Percentiles rank a stretch among this genome's conserved stretches.
Evolutionary conservation across 2,888 invertebrate genomes (phyloP).

Genomic region (Rosalia funebris): DNA sequence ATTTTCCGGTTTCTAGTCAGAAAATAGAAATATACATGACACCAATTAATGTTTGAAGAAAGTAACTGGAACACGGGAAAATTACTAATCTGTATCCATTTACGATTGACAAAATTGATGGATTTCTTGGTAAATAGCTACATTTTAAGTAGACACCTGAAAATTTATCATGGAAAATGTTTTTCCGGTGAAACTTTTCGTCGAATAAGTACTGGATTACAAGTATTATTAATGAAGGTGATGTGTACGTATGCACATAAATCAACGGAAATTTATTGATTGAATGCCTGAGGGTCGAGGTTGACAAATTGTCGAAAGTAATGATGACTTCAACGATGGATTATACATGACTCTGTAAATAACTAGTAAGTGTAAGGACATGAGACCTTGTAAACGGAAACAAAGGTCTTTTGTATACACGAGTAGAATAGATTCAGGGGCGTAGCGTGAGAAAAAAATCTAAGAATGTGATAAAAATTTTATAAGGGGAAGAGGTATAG

Average conservation of each 20-base stretch:
- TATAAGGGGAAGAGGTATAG: too few relatives aligned
- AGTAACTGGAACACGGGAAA: too few relatives aligned
- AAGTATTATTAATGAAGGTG: conserved; percentile 17
- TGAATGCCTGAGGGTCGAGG: conserved; percentile 3
- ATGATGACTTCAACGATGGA: conserved; percentile 11
- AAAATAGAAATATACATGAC: too few relatives aligned
- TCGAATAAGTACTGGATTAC: background rate
- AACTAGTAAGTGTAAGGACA: background rate
- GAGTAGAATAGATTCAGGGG: too few relatives aligned
- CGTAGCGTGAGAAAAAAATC: too few relatives aligned
- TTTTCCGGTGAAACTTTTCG: background rate
- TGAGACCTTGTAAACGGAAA: background rate
- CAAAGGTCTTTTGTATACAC: background rate
- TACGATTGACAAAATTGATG: too few relatives aligned
- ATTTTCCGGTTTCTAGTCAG: too few relatives aligned
- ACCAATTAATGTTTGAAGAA: too few relatives aligned
- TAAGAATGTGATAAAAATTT: too few relatives aligned
- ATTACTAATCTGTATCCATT: too few relatives aligned
- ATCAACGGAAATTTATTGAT: conserved; percentile 19
- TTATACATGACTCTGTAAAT: conserved; percentile 5
- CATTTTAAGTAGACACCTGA: too few relatives aligned
- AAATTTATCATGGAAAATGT: background rate
- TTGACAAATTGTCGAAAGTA: conserved; percentile 22
- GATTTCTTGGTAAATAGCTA: too few relatives aligned
- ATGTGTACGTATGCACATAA: conserved; percentile 5